A percentile compares a stretch with the other conserved stretches of the same genome.
These are phyloP conservation scores for Dasypus novemcinctus DNA, from an alignment of 2,113 vertebrate genomes.

Conservation along the genomic window DNA sequence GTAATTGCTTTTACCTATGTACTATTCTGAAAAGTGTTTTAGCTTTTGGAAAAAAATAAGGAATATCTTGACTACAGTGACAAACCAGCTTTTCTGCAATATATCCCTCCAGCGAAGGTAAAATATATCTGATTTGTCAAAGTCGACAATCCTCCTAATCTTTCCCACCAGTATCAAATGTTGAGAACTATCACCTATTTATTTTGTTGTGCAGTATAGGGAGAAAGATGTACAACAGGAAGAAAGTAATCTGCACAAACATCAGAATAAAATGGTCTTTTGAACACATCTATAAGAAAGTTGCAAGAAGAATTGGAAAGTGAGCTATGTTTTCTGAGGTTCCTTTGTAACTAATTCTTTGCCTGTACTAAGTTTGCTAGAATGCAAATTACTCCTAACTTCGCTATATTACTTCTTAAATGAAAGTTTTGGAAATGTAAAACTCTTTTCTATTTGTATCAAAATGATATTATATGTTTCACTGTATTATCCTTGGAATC, in stretches of 20 bases:
- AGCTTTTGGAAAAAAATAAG: background rate
- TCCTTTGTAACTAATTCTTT: background rate
- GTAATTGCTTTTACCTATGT: background rate
- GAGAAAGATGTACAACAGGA: background rate
- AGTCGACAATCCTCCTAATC: conserved; percentile 87
- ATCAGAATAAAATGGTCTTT: conserved; percentile 37
- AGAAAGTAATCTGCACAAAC: background rate
- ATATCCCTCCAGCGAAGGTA: conserved; percentile 83
- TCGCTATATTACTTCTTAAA: background rate
- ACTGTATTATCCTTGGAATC: background rate
- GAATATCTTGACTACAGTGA: background rate
- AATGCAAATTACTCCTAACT: background rate
- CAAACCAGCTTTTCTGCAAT: conserved; percentile 67
- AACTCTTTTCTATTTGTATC: background rate
- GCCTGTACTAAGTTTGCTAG: background rate
- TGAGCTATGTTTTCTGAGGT: background rate
- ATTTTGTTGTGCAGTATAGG: conserved; percentile 57
- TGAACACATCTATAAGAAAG: background rate
- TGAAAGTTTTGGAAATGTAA: background rate
- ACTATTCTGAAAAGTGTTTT: background rate
- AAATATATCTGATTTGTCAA: conserved; percentile 91
- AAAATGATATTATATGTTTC: background rate
- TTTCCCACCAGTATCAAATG: conserved; percentile 82
- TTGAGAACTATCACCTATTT: conserved; percentile 78
- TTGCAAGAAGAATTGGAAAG: background rate